phyloP scores from a whole-genome alignment of 1,140 invertebrate species.

The Euwallacea fornicatus region DNA sequence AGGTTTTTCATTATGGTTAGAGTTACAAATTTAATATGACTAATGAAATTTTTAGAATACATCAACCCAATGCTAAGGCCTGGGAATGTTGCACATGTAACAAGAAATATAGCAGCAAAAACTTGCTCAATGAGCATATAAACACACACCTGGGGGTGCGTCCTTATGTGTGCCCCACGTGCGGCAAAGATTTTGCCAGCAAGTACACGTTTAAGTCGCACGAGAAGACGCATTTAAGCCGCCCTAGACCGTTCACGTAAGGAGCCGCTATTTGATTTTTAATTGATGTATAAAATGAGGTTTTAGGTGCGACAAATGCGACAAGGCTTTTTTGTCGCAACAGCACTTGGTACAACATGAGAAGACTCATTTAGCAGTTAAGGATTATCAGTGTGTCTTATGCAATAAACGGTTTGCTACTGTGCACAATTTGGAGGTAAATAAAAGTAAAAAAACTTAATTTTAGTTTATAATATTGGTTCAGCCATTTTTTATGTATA shows the following conservation, averaged over 20 bases:
- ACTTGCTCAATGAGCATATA: slow-evolving; percentile 69
- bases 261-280: not conserved
- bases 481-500: too few species aligned
- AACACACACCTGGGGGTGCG: slow-evolving; percentile 70
- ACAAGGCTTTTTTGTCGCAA: slow-evolving; percentile 73
- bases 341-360: slow-evolving; percentile 75
- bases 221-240: slow-evolving; percentile 69
- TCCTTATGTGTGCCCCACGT: slow-evolving; percentile 67
- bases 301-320: slow-evolving; percentile 67
- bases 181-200: slow-evolving; percentile 73
- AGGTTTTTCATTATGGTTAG: slow-evolving; percentile 10
- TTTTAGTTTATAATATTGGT: too few species aligned
- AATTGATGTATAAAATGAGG: not conserved
- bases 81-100: slow-evolving; percentile 67
- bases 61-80: slow-evolving; percentile 63
- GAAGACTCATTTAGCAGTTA: slow-evolving; percentile 69
- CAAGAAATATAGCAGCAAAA: slow-evolving; percentile 67
- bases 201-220: slow-evolving; percentile 76
- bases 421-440: slow-evolving; percentile 67
- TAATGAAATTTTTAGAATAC: slow-evolving; percentile 53
- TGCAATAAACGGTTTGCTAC: slow-evolving; percentile 79
- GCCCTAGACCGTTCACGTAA: slow-evolving; percentile 65
- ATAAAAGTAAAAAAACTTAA: not conserved
- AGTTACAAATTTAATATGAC: not conserved
- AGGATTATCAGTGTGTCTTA: slow-evolving; percentile 70